These are phyloP conservation scores for Amyelois transitella DNA, from an alignment of 1,140 invertebrate species.

Conservation along the genomic window DNA sequence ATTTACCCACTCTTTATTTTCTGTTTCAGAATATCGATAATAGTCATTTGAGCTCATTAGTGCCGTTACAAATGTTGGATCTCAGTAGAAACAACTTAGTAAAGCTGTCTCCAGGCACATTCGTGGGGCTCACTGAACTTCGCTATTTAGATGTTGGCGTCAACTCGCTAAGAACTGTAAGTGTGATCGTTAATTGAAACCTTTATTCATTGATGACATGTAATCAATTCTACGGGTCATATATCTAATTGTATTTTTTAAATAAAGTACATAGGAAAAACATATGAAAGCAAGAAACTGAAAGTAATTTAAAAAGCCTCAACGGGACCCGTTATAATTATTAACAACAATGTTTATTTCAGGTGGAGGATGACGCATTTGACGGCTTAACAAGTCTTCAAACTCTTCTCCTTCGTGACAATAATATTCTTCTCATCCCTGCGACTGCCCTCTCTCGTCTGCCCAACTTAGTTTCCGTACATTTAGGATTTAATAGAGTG, in stretches of 20 bases:
- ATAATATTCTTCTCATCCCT: constrained; percentile 90
- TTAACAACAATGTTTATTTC: constrained; percentile 32
- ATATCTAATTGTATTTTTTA: neutral
- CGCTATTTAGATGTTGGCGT: constrained; percentile 87
- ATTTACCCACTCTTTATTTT: neutral
- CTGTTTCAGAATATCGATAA: constrained; percentile 78
- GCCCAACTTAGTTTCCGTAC: constrained; percentile 82
- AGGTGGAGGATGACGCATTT: constrained; percentile 91
- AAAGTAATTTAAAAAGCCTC: too few species aligned
- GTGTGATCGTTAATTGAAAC: constrained; percentile 29
- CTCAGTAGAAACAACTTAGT: constrained; percentile 89
- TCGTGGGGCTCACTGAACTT: constrained; percentile 81
- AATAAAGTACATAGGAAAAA: neutral
- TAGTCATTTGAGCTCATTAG: constrained; percentile 78
- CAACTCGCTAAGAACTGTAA: constrained; percentile 89
- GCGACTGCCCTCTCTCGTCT: constrained; percentile 84
- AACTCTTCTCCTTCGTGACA: constrained; percentile 88
- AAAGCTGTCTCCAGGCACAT: constrained; percentile 86
- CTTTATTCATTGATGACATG: too few species aligned
- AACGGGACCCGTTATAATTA: neutral
- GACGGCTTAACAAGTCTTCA: constrained; percentile 86
- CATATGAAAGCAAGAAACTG: too few species aligned
- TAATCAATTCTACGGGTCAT: too few species aligned
- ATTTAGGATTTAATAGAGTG: constrained; percentile 90
- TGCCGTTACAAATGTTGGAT: constrained; percentile 83